Conservation (phyloP, 2,113 vertebrate species). For the Procavia capensis region DNA sequence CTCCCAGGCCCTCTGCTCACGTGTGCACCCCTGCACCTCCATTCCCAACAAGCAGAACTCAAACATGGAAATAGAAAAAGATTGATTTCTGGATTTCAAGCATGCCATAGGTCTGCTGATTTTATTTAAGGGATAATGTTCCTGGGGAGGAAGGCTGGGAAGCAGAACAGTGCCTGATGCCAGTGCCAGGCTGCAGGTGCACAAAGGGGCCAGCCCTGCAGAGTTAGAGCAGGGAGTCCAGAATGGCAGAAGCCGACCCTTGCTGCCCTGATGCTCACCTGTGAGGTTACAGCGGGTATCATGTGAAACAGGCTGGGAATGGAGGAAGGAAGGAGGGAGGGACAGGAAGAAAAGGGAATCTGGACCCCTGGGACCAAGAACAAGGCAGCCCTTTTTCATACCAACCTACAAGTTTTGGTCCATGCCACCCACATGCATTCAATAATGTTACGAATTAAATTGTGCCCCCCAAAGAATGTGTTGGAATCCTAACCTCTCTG, state of each 20-base stretch:
- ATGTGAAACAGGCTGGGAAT: neutral
- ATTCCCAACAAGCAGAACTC: neutral
- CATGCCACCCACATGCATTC: neutral
- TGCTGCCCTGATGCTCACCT: neutral
- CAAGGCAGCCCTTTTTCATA: neutral
- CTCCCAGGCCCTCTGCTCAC: neutral
- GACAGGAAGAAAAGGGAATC: neutral
- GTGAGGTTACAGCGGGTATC: neutral
- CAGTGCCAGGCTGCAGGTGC: neutral
- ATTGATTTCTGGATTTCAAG: neutral
- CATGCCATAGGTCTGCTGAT: conserved; percentile 55
- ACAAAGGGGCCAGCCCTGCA: neutral
- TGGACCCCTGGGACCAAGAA: neutral
- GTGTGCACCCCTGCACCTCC: no score
- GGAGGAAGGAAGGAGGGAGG: neutral
- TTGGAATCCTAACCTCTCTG: neutral
- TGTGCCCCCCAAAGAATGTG: neutral
- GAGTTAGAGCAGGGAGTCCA: neutral
- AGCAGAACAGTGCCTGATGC: neutral
- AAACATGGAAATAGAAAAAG: neutral
- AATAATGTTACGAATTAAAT: neutral
- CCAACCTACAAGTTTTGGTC: neutral
- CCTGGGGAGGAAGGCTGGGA: neutral
- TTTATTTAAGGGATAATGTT: conserved; percentile 51
- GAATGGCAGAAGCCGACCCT: neutral